Evolutionary conservation across 2,797 vertebrate genomes (phyloP).

Genomic region (Gambelia wislizenii): DNA sequence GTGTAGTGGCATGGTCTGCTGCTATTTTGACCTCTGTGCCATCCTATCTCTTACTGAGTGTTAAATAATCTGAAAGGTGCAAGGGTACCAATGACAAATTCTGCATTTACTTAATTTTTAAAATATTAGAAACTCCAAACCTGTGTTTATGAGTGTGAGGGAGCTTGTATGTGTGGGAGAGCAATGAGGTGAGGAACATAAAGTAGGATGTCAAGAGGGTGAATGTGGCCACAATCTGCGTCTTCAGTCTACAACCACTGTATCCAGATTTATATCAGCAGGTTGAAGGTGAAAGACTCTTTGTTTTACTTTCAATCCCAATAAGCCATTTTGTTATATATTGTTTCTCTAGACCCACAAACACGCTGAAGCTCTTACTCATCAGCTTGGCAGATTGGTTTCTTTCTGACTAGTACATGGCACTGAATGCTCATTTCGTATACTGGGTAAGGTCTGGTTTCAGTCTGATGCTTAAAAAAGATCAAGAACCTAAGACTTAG

Average conservation of each 20-base stretch:
- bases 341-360: neutral
- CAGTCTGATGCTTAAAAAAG: neutral
- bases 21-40: neutral
- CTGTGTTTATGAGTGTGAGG: neutral
- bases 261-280: conserved; percentile 3
- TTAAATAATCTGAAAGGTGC: neutral
- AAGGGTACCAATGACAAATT: neutral
- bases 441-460: neutral
- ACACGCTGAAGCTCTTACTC: neutral
- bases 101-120: neutral
- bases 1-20: neutral
- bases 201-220: neutral
- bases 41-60: neutral
- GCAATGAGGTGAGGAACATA: neutral
- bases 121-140: neutral
- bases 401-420: conserved; percentile 6
- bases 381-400: neutral
- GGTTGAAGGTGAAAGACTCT: neutral
- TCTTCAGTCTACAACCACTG: neutral
- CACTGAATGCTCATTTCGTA: neutral
- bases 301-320: neutral
- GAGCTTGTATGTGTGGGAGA: neutral
- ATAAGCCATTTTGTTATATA: conserved; percentile 6
- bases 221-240: neutral
- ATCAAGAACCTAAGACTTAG: neutral